A percentile compares a stretch with the other conserved stretches of the same genome.
These are phyloP conservation scores for Shinisaurus crocodilurus DNA, from an alignment of 2,113 vertebrate species.

Conservation along the genomic window DNA sequence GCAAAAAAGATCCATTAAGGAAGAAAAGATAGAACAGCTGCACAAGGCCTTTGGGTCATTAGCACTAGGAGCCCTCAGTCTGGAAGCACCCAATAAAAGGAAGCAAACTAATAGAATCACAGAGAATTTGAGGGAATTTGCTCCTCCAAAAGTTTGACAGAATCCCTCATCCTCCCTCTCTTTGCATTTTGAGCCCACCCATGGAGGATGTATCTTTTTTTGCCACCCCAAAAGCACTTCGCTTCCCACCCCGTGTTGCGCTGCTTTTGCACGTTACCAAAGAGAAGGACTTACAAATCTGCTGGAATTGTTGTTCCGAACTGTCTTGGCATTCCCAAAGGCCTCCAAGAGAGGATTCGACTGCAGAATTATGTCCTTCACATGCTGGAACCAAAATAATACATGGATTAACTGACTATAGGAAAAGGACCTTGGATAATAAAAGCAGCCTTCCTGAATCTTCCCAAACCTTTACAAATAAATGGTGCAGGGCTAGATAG, in stretches of 20 bases:
- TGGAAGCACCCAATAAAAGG: no score
- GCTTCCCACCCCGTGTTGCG: background rate
- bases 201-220: background rate
- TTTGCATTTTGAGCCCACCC: background rate
- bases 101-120: background rate
- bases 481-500: background rate
- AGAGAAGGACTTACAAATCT: conserved; percentile 88
- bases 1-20: no score
- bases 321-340: conserved; percentile 96
- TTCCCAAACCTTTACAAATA: background rate
- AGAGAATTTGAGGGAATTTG: background rate
- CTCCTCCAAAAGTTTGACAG: no score
- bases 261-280: background rate
- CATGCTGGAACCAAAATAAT: conserved; percentile 80
- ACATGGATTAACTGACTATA: background rate
- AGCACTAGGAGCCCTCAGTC: no score
- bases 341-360: conserved; percentile 97
- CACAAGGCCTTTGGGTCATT: no score
- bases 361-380: conserved; percentile 98
- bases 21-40: no score
- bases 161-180: background rate
- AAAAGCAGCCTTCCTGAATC: background rate
- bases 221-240: background rate
- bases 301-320: conserved; percentile 99
- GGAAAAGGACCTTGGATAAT: background rate